Percentiles rank a stretch among this genome's conserved stretches.
phyloP scores from a whole-genome alignment of 2,888 invertebrate genomes.

The Mythimna impura region DNA sequence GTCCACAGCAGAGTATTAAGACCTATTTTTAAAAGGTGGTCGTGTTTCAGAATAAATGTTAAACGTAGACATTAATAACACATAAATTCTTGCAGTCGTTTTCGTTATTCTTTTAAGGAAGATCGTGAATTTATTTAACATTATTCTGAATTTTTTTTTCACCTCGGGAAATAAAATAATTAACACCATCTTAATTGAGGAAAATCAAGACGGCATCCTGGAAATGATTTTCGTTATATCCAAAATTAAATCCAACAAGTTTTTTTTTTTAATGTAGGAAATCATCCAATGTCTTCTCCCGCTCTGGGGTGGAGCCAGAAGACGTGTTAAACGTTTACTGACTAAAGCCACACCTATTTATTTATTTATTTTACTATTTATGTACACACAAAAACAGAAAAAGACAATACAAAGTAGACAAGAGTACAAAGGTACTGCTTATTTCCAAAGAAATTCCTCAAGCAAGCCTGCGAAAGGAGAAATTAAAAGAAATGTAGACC shows the following conservation, averaged over 20 bases:
- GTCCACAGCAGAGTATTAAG: conserved; percentile 8
- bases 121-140: conserved; percentile 2
- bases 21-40: conserved; percentile 13
- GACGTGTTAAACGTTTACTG: no score
- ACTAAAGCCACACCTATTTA: no score
- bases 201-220: background rate
- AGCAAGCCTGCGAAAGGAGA: no score
- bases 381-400: no score
- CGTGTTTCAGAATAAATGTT: conserved; percentile 29
- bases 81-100: conserved; percentile 35
- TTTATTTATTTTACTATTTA: no score
- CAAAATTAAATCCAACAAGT: background rate
- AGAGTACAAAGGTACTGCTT: no score
- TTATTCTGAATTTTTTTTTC: background rate
- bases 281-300: no score
- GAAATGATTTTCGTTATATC: background rate
- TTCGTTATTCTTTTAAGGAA: conserved; percentile 11
- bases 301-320: no score
- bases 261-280: no score
- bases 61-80: conserved; percentile 35
- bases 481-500: no score
- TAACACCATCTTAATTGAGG: background rate
- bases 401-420: no score
- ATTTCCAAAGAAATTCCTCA: no score
- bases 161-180: conserved; percentile 23